Conservation (phyloP, 2,797 vertebrate species). For the Smutsia gigantea region DNA sequence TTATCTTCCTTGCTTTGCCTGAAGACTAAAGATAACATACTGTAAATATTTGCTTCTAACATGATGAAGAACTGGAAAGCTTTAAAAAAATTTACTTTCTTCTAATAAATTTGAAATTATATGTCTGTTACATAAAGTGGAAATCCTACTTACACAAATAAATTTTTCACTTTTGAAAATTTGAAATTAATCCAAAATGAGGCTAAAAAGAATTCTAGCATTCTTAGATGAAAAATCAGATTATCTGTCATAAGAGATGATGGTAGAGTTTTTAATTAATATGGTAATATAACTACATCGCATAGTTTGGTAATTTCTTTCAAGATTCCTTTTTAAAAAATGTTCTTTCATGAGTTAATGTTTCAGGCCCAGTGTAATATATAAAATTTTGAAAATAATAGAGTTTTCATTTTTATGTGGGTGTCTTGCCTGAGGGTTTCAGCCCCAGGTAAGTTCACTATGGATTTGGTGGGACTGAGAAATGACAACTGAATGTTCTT, state of each 20-base stretch:
- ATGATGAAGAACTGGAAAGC: background rate
- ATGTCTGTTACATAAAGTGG: background rate
- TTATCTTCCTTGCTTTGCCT: conserved; percentile 16
- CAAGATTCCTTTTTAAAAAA: conserved; percentile 23
- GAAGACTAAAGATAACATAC: background rate
- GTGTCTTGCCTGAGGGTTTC: no score
- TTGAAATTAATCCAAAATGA: background rate
- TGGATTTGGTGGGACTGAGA: no score
- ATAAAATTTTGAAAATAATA: conserved; percentile 32
- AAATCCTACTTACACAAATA: background rate
- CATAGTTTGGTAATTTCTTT: background rate
- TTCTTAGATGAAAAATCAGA: background rate
- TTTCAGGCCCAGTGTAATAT: background rate
- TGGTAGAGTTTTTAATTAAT: background rate
- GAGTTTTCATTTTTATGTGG: background rate
- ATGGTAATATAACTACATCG: background rate
- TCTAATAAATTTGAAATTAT: conserved; percentile 23
- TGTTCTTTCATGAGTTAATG: conserved; percentile 34
- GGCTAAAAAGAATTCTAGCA: background rate
- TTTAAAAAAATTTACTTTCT: background rate
- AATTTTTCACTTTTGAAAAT: background rate
- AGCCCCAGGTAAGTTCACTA: no score
- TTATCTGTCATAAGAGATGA: background rate
- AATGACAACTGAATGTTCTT: no score
- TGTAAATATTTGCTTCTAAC: background rate